phyloP scores from a whole-genome alignment of 2,797 vertebrate genomes.

The Sebastes aleutianus region DNA sequence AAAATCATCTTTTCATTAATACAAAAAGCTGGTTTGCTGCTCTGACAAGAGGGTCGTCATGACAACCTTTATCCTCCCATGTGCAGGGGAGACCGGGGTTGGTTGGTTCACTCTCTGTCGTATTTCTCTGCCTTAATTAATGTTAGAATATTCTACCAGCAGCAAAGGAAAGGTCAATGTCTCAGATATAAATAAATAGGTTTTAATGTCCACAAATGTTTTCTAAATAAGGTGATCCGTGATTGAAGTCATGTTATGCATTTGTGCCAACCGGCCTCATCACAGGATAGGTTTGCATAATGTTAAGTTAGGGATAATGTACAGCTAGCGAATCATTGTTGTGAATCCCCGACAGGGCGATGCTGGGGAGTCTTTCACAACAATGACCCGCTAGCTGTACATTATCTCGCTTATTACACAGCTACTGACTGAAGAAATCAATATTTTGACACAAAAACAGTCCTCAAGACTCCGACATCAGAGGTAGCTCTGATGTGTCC shows the following conservation, averaged over 20 bases:
- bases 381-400: no score
- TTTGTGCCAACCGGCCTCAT: background rate
- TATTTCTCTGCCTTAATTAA: background rate
- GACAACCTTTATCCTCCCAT: conserved; percentile 48
- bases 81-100: background rate
- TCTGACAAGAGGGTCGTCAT: conserved; percentile 55
- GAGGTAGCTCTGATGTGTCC: no score
- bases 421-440: no score
- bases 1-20: conserved; percentile 31
- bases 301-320: background rate
- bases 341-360: no score
- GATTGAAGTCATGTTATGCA: background rate
- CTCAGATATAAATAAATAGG: background rate
- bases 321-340: no score
- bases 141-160: background rate
- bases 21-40: conserved; percentile 34
- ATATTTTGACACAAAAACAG: no score
- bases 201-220: background rate
- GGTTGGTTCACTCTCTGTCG: background rate
- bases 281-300: background rate
- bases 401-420: no score
- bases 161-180: background rate
- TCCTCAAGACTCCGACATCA: no score
- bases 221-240: background rate
- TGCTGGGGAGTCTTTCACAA: no score